phyloP scores from a whole-genome alignment of 2,113 vertebrate species.

The Nycticorax nycticorax region DNA sequence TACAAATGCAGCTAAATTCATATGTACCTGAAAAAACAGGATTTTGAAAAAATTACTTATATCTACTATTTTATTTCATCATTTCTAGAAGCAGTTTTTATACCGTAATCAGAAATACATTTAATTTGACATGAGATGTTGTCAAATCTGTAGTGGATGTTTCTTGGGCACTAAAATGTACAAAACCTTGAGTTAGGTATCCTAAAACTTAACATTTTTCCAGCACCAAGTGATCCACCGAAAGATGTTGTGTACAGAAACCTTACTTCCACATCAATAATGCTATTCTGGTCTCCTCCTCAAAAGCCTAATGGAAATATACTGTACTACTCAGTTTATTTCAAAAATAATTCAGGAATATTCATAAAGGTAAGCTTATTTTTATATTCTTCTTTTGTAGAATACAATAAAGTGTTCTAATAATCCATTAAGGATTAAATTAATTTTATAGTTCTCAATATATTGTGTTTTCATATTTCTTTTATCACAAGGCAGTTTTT shows the following conservation, averaged over 20 bases:
- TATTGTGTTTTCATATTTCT: neutral
- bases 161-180: neutral
- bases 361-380: slow-evolving; percentile 80
- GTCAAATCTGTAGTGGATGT: neutral
- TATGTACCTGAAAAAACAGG: neutral
- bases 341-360: slow-evolving; percentile 74
- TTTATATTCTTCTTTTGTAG: neutral
- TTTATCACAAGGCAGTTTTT: neutral
- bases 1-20: neutral
- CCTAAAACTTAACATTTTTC: slow-evolving; percentile 34
- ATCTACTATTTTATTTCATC: neutral
- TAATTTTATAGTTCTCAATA: neutral
- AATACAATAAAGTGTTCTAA: neutral
- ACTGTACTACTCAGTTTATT: slow-evolving; percentile 85
- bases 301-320: slow-evolving; percentile 88
- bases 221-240: slow-evolving; percentile 88
- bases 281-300: slow-evolving; percentile 85
- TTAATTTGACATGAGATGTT: neutral
- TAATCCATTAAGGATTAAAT: neutral
- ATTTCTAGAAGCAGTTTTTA: neutral
- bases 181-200: neutral
- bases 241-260: slow-evolving; percentile 83
- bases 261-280: slow-evolving; percentile 81
- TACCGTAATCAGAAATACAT: neutral
- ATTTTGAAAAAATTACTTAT: neutral